Evolutionary conservation across 2,797 vertebrate species (phyloP).

Genomic region (Fistularia tabacaria): DNA sequence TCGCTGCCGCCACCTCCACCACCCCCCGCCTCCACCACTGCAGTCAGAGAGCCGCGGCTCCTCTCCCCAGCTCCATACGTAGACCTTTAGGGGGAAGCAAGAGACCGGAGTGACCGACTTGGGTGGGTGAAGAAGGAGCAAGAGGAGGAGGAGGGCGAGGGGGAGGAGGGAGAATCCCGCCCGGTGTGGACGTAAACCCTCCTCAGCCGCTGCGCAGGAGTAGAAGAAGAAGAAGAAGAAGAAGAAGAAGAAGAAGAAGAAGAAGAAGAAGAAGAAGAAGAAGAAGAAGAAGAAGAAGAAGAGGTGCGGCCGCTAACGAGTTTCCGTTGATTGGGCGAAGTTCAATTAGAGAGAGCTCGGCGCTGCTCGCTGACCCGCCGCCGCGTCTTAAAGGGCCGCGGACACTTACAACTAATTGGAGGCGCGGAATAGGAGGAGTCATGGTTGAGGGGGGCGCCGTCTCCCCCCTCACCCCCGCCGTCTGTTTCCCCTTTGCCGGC

Average conservation of each 20-base stretch:
- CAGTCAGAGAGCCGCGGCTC: slow-evolving; percentile 51
- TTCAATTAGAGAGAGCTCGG: slow-evolving; percentile 83
- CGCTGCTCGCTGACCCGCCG: slow-evolving; percentile 74
- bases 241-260: background rate
- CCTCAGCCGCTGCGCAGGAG: too few relatives aligned
- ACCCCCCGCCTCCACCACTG: too few relatives aligned
- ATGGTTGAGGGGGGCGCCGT: slow-evolving; percentile 40
- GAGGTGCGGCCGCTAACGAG: slow-evolving; percentile 74
- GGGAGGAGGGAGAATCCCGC: slow-evolving; percentile 45
- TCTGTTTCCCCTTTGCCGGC: too few relatives aligned
- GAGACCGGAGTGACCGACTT: too few relatives aligned
- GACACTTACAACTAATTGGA: slow-evolving; percentile 75
- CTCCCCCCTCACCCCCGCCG: slow-evolving; percentile 57
- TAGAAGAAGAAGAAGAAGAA: slow-evolving; percentile 39
- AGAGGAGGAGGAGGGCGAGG: too few relatives aligned
- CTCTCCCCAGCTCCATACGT: slow-evolving; percentile 72
- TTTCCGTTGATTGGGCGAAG: slow-evolving; percentile 84
- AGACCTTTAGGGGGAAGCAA: slow-evolving; percentile 66
- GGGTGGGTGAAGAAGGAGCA: too few relatives aligned
- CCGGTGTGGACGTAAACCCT: slow-evolving; percentile 57
- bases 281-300: slow-evolving; percentile 65
- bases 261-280: slow-evolving; percentile 2
- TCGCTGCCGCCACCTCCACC: slow-evolving; percentile 26
- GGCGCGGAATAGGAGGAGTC: slow-evolving; percentile 79
- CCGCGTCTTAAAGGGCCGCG: slow-evolving; percentile 79